A percentile compares a stretch with the other conserved stretches of the same genome.
Evolutionary conservation across 2,797 vertebrate species (phyloP).

Genomic region (Threskiornis aethiopicus): DNA sequence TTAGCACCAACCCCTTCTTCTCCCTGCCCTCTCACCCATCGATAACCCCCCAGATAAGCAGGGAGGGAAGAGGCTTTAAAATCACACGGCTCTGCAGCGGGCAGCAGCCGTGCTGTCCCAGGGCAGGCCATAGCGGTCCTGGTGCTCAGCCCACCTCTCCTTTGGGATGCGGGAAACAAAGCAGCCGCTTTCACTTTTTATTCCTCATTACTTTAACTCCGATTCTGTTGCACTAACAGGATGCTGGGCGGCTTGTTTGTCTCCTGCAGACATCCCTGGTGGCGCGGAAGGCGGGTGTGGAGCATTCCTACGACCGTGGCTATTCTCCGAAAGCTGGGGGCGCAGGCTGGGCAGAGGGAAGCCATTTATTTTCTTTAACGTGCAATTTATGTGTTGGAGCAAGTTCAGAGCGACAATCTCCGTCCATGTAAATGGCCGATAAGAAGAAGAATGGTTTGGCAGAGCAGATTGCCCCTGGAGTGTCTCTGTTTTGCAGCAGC

Average conservation of each 20-base stretch:
- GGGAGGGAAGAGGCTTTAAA: not conserved
- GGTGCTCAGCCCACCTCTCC: not conserved
- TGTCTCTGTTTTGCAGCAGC: not conserved
- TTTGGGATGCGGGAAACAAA: not conserved
- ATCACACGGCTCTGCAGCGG: not conserved
- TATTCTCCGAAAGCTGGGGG: not conserved
- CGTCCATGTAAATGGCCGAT: not conserved
- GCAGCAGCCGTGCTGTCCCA: fast-evolving
- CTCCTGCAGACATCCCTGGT: not conserved
- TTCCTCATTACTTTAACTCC: not conserved
- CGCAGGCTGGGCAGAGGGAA: not conserved
- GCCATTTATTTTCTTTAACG: conserved; percentile 21
- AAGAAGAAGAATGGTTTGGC: conserved; percentile 55
- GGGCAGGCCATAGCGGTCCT: not conserved
- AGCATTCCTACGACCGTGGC: not conserved
- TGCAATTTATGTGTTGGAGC: not conserved
- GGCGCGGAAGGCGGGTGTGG: not conserved
- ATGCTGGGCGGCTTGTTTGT: conserved; percentile 9
- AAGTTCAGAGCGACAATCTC: not conserved
- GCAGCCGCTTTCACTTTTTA: conserved; percentile 1
- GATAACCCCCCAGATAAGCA: not conserved
- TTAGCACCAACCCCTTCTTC: not conserved
- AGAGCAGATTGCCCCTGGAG: not conserved
- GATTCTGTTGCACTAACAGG: not conserved
- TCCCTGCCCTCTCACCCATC: not conserved